Base-by-base conservation (phyloP, 53 echinoderm and acorn worm genomes). In the Holothuria leucospilota region DNA sequence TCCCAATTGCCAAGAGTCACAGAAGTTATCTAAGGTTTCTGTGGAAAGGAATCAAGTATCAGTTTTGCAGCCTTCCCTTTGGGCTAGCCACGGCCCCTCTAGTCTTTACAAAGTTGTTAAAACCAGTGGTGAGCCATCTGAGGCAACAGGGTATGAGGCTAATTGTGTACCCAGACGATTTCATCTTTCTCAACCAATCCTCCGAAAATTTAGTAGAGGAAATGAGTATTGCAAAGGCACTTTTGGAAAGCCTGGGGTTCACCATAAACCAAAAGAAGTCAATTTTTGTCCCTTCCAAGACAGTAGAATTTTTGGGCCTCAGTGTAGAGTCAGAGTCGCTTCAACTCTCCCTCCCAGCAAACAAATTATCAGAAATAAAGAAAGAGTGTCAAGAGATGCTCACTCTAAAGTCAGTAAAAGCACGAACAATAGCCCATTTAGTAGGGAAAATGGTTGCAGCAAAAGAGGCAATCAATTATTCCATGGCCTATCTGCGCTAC, bases 131-230 rank as follows among this genome's bases (percentile, higher is more conserved):
- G 18, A 51, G 24, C 2, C 58, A 56, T 56, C 58, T 59, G 79
- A 23, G 30, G 26, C 29, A 25, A 30, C 79, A 79, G 51, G 79
- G 61, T 9, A 59, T 79, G 30, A 59, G 79, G 8, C 20, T 79
- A 18, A 24, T 79, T 24, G 59, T 79, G 30, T 79, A 79, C 15
- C 79, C 59, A 29, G 79, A 79, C 79, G 59, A 79, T 34, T 79
- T 79, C 61, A 60, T 79, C 18, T 79, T 58, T 28, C 29, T 79
- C 51, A 25, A 79, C 58, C 79, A 59, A 28, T 79, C 59, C 79
- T 9, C 18, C 11, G 27, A 25, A 3, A 59, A 34, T 25, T 58
- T 79, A 59, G 30, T n/a, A 15, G 60, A 13, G 15, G 59, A 58
- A 60, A 59, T 79, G 61, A 58, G 6, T 20, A 51, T 28, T 20